Base-by-base conservation (phyloP, 1,140 invertebrate species). In the Lordiphosa clarofinis region DNA sequence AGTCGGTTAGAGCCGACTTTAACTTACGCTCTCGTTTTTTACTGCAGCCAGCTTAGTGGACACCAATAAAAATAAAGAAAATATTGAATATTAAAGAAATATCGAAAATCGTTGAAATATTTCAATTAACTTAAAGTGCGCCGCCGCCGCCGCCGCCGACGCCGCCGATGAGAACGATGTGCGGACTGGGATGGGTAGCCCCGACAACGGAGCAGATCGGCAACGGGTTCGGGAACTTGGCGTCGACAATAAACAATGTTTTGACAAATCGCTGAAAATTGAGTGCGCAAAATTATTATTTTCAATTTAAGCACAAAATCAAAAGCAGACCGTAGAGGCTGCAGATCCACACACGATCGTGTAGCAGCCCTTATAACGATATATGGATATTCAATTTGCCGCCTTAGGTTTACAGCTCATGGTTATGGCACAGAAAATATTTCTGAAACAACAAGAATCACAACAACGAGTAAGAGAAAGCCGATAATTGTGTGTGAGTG, bases 261-360 rank as follows among this genome's bases (percentile, higher is more conserved):
- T 84, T 88, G 86, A 88, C 86, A 88, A 88, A 88, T 88, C 86
- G 86, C 70, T 86, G 76, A 88, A 88, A 88, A 88, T 88, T 88
- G 86, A 88, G 86, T 88, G 86, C 73, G 86, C 86, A 86, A 88
- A 88, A 88, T 84, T 88, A 88, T 87, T 87, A 88, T 88, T 88
- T 88, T 88, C 86, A 88, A 88, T 88, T 87, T 88, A 84, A 40
- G 38, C 28, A 46, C 19, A 79, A 75, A 79, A 70, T 68, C 79
- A 70, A 73, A 82, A 69, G 68, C 78, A 53, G 57, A 38, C 38
- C 36, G 28, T 7, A 57, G 35, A 57, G 21, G 21, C 24, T 39
- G 8, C 31, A 36, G 31, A 37, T 9, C 28, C 28, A 43, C 33
- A 28, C n/a, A n/a, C n/a, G n/a, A n/a, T n/a, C n/a, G n/a, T n/a